These are phyloP conservation scores for Anguilla obscura DNA, from an alignment of 2,797 vertebrate species.

Conservation along the genomic window DNA sequence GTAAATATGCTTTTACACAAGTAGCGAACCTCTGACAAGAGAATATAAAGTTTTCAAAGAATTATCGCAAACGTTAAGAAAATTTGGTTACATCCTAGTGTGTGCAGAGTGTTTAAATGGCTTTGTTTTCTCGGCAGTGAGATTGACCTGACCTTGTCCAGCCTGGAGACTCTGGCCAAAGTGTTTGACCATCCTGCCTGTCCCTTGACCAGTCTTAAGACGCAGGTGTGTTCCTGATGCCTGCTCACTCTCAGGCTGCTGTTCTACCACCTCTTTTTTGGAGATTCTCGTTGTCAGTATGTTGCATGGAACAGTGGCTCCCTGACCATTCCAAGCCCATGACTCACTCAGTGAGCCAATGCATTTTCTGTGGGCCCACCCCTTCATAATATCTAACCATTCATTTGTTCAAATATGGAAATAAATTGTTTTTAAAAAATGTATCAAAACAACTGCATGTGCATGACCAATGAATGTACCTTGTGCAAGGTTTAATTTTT, in stretches of 20 bases:
- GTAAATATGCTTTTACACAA: background rate
- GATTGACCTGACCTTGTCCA: constrained; percentile 76
- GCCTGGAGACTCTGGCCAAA: constrained; percentile 78
- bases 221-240: constrained; percentile 64
- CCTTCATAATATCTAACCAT: background rate
- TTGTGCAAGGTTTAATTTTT: background rate
- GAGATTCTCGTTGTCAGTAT: background rate
- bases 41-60: background rate
- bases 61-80: background rate
- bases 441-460: too few species aligned
- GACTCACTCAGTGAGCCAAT: background rate
- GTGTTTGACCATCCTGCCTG: constrained; percentile 77
- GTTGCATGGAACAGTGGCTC: background rate
- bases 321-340: too few species aligned
- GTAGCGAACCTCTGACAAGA: background rate
- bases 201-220: constrained; percentile 58
- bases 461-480: too few species aligned
- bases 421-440: too few species aligned
- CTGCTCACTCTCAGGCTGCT: background rate
- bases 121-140: constrained; percentile 66
- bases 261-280: background rate
- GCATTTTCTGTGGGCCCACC: background rate
- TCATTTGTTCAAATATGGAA: too few species aligned
- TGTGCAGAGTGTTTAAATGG: background rate
- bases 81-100: background rate